phyloP scores from a whole-genome alignment of 2,113 vertebrate genomes.

The Rhynchomys soricoides region DNA sequence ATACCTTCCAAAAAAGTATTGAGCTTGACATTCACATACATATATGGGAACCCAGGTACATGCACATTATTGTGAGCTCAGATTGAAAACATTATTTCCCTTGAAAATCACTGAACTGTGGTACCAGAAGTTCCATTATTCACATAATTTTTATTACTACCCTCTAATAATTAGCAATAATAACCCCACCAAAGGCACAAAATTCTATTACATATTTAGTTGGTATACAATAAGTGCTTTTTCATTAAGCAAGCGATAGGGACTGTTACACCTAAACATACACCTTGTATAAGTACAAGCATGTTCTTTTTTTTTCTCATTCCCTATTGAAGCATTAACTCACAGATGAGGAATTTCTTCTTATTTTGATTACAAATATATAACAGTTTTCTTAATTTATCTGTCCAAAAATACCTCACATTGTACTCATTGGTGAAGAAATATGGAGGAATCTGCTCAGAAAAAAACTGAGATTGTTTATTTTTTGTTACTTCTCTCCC shows the following conservation, averaged over 20 bases:
- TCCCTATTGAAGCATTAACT: background rate
- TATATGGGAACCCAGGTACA: background rate
- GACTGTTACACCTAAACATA: slow-evolving; percentile 1
- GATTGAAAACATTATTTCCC: background rate
- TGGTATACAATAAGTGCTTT: background rate
- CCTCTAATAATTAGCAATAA: slow-evolving; percentile 25
- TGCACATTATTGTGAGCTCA: background rate
- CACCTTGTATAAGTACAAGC: background rate
- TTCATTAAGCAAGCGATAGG: background rate
- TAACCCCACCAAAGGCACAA: background rate
- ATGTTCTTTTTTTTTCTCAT: background rate
- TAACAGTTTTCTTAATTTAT: background rate
- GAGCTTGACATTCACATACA: background rate
- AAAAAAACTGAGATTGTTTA: background rate
- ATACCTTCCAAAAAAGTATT: slow-evolving; percentile 17
- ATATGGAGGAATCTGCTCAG: background rate
- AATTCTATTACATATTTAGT: background rate
- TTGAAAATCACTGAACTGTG: background rate
- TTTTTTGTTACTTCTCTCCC: background rate
- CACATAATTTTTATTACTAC: slow-evolving; percentile 7
- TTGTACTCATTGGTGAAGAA: background rate
- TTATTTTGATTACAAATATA: background rate
- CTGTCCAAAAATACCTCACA: background rate
- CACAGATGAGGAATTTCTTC: background rate
- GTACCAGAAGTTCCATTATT: background rate